These are phyloP conservation scores for Sphenodon punctatus DNA, from an alignment of 2,797 vertebrate genomes.

Conservation along the genomic window DNA sequence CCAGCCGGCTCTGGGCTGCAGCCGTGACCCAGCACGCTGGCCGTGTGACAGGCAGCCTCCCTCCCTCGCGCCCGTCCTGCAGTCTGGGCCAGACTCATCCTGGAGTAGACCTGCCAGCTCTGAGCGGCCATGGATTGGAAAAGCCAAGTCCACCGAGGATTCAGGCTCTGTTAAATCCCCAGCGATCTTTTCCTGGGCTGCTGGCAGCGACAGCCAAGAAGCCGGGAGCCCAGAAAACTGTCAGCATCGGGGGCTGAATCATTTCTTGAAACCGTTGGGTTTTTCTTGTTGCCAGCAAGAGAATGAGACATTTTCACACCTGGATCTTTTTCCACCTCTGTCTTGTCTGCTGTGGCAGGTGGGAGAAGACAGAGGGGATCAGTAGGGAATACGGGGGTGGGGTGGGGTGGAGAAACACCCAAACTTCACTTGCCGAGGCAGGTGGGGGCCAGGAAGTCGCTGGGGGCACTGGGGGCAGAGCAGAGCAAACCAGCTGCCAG, in stretches of 20 bases:
- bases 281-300: not conserved
- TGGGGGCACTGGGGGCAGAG: not conserved
- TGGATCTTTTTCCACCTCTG: not conserved
- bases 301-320: not conserved
- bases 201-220: not conserved
- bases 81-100: not conserved
- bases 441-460: not conserved
- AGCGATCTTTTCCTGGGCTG: not conserved
- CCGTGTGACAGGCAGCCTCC: not conserved
- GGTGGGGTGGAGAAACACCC: not conserved
- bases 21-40: too few relatives aligned
- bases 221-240: too few relatives aligned
- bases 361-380: not conserved
- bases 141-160: not conserved
- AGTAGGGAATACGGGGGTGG: not conserved
- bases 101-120: not conserved
- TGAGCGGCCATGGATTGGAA: not conserved
- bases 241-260: too few relatives aligned
- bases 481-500: not conserved
- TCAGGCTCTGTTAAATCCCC: not conserved
- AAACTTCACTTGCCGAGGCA: not conserved
- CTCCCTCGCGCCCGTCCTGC: not conserved
- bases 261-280: too few relatives aligned
- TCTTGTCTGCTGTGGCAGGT: fast-evolving
- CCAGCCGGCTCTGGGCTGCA: not conserved